Evolutionary conservation across 1,140 invertebrate genomes (phyloP).

Genomic region (Drosophila watanabei): DNA sequence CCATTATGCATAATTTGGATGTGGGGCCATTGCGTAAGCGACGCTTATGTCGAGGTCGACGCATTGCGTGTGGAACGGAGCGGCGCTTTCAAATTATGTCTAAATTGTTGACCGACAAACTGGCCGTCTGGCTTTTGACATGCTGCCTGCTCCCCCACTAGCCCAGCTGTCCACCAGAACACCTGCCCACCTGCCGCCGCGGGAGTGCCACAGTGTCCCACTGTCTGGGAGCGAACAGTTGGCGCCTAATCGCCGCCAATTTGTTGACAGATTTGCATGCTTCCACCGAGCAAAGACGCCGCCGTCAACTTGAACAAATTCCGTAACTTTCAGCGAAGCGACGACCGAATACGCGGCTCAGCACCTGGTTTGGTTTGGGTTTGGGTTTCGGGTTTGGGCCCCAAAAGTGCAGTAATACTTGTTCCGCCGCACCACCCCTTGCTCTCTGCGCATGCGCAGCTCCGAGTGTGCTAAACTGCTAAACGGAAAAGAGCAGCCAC

Average conservation of each 20-base stretch:
- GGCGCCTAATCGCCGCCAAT: conserved; percentile 70
- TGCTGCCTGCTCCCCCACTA: background rate
- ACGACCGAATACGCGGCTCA: conserved; percentile 13
- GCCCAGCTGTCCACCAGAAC: background rate
- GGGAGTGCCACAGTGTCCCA: conserved; percentile 10
- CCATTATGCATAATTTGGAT: conserved; percentile 75
- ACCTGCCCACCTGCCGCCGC: conserved; percentile 10
- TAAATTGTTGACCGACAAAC: conserved; percentile 60
- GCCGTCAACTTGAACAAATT: conserved; percentile 45
- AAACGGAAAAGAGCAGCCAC: conserved; percentile 51
- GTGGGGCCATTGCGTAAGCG: conserved; percentile 76
- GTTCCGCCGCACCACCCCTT: background rate
- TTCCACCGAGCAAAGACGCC: conserved; percentile 33
- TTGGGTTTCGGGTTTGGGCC: too few relatives aligned
- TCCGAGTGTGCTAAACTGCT: conserved; percentile 42
- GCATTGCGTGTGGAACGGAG: conserved; percentile 39
- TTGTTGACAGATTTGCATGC: conserved; percentile 73
- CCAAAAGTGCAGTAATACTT: conserved; percentile 18
- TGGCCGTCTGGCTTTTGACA: conserved; percentile 6
- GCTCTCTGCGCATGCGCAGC: conserved; percentile 59
- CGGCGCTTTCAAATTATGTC: conserved; percentile 69
- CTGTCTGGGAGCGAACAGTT: conserved; percentile 18
- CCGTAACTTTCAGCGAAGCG: conserved; percentile 48
- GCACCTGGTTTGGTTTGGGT: conserved; percentile 24
- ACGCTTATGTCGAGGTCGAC: conserved; percentile 39